Evolutionary conservation across 2,113 vertebrate genomes (phyloP), one percentile per base, ranked within the genome.

Genomic region (Acrocephalus arundinaceus): DNA sequence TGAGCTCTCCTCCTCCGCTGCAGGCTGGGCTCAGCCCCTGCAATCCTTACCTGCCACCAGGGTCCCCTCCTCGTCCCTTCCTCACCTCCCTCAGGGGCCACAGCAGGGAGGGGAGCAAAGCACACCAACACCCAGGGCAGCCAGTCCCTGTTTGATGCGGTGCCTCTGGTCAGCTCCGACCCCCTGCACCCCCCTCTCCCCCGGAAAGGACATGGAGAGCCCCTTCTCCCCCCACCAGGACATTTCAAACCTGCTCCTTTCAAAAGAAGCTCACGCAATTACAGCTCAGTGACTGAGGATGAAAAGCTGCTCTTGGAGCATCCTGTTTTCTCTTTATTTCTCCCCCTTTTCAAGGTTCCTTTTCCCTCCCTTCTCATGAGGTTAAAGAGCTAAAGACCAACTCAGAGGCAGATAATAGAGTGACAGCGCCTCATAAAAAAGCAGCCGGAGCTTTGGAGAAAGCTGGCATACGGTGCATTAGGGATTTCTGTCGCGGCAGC

Each of bases 331-430:
- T 55, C 68, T 78, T 59, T 62, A 24, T 61, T 25, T 57, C 55
- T 1, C 6, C 48, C 18, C 58, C 58, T 90, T 90, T 92, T 90
- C 81, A 72, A 83, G 63, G 75, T 17, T 92, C 49, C 80, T 90
- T 79, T 84, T 90, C 54, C 85, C 93, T 92, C 91, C 85, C 72
- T 94, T 85, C 93, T 92, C 83, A 68, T 76, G 95, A 97, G 98
- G 97, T 97, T 96, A 97, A 97, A 97, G 79, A 96, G 97, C 94
- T 98, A 97, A 98, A 98, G 97, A 97, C 92, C 95, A 96, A 97
- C 97, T 94, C 31, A 15, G 85, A 95, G 90, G 10, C 94, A 97
- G 97, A 97, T 98, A 98, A 97, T 96, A 95, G 97, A 97, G 92
- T 96, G 97, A 97, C 96, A 98, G 96, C 31, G 72, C 79, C 97